Percentiles rank a stretch among this genome's conserved stretches.
Conservation (phyloP, 1,140 invertebrate genomes). For the Listronotus bonariensis region DNA sequence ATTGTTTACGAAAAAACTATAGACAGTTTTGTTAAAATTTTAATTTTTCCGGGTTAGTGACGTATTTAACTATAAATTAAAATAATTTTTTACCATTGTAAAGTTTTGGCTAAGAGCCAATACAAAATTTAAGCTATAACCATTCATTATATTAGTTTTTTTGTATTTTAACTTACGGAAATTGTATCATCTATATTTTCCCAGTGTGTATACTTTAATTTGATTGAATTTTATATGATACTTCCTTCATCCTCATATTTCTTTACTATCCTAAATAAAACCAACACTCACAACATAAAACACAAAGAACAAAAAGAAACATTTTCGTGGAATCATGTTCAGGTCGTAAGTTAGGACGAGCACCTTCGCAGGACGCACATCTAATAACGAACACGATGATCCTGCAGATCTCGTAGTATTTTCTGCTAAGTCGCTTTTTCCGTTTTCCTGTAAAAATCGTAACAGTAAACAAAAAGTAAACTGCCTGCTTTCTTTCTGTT, state of each 20-base stretch:
- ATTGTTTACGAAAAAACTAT: too few species aligned
- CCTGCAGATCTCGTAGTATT: conserved; percentile 17
- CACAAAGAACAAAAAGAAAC: conserved; percentile 15
- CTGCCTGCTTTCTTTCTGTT: conserved; percentile 5
- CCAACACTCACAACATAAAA: conserved; percentile 4
- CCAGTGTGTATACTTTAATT: too few species aligned
- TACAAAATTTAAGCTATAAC: too few species aligned
- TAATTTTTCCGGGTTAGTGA: too few species aligned
- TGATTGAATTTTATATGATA: too few species aligned
- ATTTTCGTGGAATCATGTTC: conserved; percentile 16
- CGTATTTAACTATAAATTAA: too few species aligned
- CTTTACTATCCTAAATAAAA: neutral
- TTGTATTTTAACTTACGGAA: too few species aligned
- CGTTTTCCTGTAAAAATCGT: conserved; percentile 16
- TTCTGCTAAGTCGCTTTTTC: conserved; percentile 14
- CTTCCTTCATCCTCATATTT: conserved; percentile 2
- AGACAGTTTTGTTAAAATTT: too few species aligned
- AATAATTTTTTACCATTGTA: too few species aligned
- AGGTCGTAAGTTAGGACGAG: conserved; percentile 13
- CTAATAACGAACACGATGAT: conserved; percentile 18
- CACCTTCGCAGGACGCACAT: conserved; percentile 15
- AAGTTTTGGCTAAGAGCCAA: too few species aligned
- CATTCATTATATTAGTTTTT: too few species aligned
- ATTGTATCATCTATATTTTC: too few species aligned
- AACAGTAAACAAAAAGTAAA: conserved; percentile 18